Evolutionary conservation across 2,113 vertebrate species (phyloP).

Genomic region (Pluvianellus socialis): DNA sequence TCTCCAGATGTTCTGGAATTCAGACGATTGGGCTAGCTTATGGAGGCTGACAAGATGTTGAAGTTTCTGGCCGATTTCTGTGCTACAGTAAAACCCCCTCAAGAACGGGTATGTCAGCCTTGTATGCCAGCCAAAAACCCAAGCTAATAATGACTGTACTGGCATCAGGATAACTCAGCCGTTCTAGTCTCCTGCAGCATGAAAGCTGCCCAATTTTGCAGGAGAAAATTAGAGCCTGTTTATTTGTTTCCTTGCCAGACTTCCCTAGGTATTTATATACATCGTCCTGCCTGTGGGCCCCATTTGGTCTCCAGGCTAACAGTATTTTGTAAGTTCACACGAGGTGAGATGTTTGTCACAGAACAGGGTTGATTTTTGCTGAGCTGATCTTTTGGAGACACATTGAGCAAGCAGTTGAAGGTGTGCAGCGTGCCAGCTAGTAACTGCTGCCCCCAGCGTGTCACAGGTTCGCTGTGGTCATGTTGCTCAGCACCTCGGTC

Average conservation of each 20-base stretch:
- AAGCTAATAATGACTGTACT: not conserved
- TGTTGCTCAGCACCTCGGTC: not conserved
- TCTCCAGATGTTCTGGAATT: not conserved
- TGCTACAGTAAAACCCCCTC: not conserved
- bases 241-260: not conserved
- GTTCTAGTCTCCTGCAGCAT: not conserved
- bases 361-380: slow-evolving; percentile 11
- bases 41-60: not conserved
- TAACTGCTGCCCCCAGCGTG: not conserved
- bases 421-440: not conserved
- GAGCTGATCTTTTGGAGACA: slow-evolving; percentile 7
- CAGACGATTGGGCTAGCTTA: not conserved
- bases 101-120: not conserved
- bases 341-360: not conserved
- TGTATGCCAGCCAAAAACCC: not conserved
- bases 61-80: not conserved
- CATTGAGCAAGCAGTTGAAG: not conserved
- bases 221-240: slow-evolving; percentile 23
- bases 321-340: slow-evolving; percentile 10
- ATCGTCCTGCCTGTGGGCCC: not conserved
- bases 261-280: not conserved
- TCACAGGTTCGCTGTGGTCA: not conserved
- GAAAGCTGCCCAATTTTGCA: slow-evolving; percentile 2
- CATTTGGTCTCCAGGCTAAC: not conserved
- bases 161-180: not conserved